phyloP scores from a whole-genome alignment of 2,888 invertebrate species.

The Chalcosyrphus nemorum region DNA sequence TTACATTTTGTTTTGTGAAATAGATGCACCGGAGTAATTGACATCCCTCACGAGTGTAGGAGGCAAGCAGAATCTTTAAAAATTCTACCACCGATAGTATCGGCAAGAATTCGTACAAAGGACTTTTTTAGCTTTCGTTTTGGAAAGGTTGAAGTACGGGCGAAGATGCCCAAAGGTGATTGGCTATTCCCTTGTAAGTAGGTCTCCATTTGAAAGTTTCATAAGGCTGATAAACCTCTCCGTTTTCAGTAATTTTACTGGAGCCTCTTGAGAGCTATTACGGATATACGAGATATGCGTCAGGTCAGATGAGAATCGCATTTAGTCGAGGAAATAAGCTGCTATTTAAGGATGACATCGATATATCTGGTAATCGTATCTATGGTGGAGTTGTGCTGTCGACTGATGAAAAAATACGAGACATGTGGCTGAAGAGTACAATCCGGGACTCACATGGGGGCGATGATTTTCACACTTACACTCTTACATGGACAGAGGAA shows the following conservation, averaged over 20 bases:
- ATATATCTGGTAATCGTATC: slow-evolving; percentile 77
- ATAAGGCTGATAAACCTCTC: neutral
- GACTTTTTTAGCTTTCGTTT: slow-evolving; percentile 87
- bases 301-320: slow-evolving; percentile 89
- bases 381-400: slow-evolving; percentile 79
- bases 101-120: slow-evolving; percentile 86
- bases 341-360: slow-evolving; percentile 74
- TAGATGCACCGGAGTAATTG: slow-evolving; percentile 84
- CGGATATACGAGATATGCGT: slow-evolving; percentile 84
- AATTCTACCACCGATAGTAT: slow-evolving; percentile 87
- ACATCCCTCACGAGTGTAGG: slow-evolving; percentile 80
- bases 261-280: slow-evolving; percentile 86
- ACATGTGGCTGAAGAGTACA: slow-evolving; percentile 76
- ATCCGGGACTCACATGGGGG: slow-evolving; percentile 82
- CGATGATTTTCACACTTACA: slow-evolving; percentile 86
- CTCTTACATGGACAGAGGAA: slow-evolving; percentile 85
- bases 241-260: slow-evolving; percentile 84
- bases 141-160: slow-evolving; percentile 87
- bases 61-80: slow-evolving; percentile 75
- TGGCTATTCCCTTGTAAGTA: slow-evolving; percentile 91
- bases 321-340: slow-evolving; percentile 86
- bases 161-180: slow-evolving; percentile 89
- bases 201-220: slow-evolving; percentile 24
- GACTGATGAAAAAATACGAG: slow-evolving; percentile 78
- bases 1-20: no score